Percentiles rank a stretch among this genome's conserved stretches.
Conservation (phyloP, 2,888 invertebrate species). For the Argyresthia goedartella region DNA sequence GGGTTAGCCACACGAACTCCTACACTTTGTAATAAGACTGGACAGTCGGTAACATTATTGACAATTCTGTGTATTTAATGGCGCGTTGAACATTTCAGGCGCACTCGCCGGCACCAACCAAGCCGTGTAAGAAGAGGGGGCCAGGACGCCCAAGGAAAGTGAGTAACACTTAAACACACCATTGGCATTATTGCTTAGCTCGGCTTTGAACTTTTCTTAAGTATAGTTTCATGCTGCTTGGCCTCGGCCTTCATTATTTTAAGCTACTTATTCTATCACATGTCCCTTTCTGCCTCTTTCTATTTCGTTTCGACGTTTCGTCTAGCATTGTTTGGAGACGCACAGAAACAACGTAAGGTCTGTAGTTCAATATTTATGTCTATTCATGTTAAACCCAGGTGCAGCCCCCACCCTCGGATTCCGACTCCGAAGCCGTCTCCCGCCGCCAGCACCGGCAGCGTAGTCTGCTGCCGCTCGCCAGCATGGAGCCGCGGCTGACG, state of each 20-base stretch:
- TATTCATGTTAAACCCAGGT: conserved; percentile 23
- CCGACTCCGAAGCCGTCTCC: conserved; percentile 31
- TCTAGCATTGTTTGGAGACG: too few species aligned
- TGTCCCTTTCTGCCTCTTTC: too few species aligned
- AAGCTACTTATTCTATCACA: too few species aligned
- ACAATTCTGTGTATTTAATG: too few species aligned
- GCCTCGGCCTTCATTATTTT: neutral
- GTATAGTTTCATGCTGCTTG: neutral
- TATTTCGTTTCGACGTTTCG: too few species aligned
- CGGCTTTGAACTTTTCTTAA: neutral
- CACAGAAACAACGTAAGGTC: too few species aligned
- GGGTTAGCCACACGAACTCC: too few species aligned
- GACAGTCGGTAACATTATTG: too few species aligned
- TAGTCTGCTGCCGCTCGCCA: conserved; percentile 27
- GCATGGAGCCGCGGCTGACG: conserved; percentile 19
- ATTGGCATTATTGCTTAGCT: neutral
- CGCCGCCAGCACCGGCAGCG: conserved; percentile 29
- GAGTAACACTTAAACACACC: conserved; percentile 7
- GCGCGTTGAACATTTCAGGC: neutral
- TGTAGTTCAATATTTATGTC: too few species aligned
- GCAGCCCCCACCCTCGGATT: conserved; percentile 52
- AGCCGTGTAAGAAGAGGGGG: conserved; percentile 43
- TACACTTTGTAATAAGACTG: too few species aligned
- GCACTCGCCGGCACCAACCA: conserved; percentile 43
- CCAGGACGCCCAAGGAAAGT: conserved; percentile 62